Evolutionary conservation across 2,797 vertebrate species (phyloP), one percentile per base, ranked within the genome.

Genomic region (Perodicticus potto): DNA sequence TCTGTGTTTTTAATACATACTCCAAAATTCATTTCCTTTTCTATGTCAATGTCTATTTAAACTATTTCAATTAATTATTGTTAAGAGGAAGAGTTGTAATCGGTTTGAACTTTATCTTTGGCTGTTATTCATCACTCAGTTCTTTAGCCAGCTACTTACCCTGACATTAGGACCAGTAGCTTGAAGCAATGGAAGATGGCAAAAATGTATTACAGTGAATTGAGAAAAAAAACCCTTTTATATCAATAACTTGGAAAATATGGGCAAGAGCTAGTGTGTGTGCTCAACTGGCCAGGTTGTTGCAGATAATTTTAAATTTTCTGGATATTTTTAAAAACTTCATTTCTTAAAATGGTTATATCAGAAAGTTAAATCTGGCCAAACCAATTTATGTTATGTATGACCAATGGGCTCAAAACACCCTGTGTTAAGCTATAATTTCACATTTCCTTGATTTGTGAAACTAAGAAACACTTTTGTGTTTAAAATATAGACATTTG

Each of bases 391-490:
- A 77, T 77, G 20, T 86, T 70, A 77, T 77, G 20, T 53, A 96
- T 92, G 95, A 59, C 80, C 69, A 87, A 96, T 43, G 12, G 81
- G 37, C 85, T 97, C 97, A 97, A 97, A 94, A 96, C 82, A 73
- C 86, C 53, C 83, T 69, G 67, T 86, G 93, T 97, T 97, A 57
- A 98, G 94, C 45, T 96, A 85, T 93, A 93, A 96, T 93, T 93
- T 96, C 90, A 96, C 96, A 90, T 97, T 97, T 94, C 78, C 45
- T 96, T 97, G 95, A 97, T 97, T 97, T 97, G 94, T 97, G 96
- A 97, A 69, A 80, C 80, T 95, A 97, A 97, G 49, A 94, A 97
- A 98, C 96, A 95, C 43, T 96, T 97, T 97, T 96, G 98, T 92
- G 88, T 96, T 96, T 97, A 97, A 97, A 97, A 98, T 91, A 96